Evolutionary conservation across 2,113 vertebrate genomes (phyloP), one percentile per base, ranked within the genome.

Genomic region (Cyanoramphus novaezelandiae): DNA sequence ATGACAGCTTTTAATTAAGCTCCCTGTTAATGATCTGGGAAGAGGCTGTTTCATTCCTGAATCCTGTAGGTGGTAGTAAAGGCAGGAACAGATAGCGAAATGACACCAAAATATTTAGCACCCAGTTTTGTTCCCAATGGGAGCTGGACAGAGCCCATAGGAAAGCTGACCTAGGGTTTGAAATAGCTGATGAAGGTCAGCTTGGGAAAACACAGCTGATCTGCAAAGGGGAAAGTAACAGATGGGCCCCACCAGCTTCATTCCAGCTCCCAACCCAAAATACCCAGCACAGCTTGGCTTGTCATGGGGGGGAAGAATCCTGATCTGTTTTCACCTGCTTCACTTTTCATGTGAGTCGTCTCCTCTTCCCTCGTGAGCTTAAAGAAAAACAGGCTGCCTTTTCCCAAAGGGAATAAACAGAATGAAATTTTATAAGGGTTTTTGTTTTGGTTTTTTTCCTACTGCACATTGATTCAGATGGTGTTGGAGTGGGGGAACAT

Each of bases 1-100:
- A 93, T 90, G 93, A 97, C 88, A 90, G 83, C 88, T 95, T 90
- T 96, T 96, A 97, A 96, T 96, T 95, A 96, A 95, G 77, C 43
- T 94, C 63, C 41, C 88, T 91, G 91, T 87, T 94, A 96, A 95
- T 96, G 91, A 92, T 76, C 80, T 95, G 88, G 93, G 91, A 95
- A 94, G 86, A 94, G 23, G 44, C 20, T 84, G 76, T 37, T 95
- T 94, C 92, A 91, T 94, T 95, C 83, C 86, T 92, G 91, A 92
- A 95, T 53, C 86, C 96, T 94, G 86, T 92, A 95, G 92, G 62
- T 95, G 88, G 92, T 95, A 69, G 92, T 94, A 91, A 93, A 94
- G 91, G 69, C 82, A 84, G 95, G 41, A 95, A 64, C 65, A 87
- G 92, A 89, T 8, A 92, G 81, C 35, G 67, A 92, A 95, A 94